These are phyloP conservation scores for Campaea margaritaria DNA, from an alignment of 2,888 invertebrate species.

Conservation along the genomic window DNA sequence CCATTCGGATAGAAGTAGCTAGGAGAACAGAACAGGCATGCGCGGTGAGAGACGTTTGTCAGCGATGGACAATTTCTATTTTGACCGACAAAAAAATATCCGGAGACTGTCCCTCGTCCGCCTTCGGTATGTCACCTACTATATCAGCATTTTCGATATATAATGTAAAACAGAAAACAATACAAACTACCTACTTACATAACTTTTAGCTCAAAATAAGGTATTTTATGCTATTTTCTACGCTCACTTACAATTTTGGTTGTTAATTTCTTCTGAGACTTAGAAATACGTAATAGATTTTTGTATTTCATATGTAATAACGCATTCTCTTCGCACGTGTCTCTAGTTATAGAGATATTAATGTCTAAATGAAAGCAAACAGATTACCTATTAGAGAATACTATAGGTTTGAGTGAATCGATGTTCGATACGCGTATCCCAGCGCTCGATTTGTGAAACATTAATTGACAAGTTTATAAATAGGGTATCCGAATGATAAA, in stretches of 20 bases:
- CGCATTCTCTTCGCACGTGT: conserved; percentile 26
- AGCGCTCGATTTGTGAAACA: conserved; percentile 14
- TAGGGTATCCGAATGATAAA: conserved; percentile 9
- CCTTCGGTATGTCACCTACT: too few species aligned
- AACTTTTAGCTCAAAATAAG: conserved; percentile 31
- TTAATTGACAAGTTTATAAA: conserved; percentile 1
- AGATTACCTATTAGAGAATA: conserved; percentile 22
- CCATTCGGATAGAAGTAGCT: too few species aligned
- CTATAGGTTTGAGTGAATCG: conserved; percentile 22
- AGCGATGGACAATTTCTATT: too few species aligned
- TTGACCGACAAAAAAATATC: too few species aligned
- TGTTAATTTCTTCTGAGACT: conserved; percentile 36
- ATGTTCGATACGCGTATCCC: conserved; percentile 32
- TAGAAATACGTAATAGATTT: conserved; percentile 38
- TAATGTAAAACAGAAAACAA: background rate
- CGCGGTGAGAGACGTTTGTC: too few species aligned
- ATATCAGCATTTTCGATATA: background rate
- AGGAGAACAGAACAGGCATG: too few species aligned
- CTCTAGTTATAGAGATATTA: conserved; percentile 19
- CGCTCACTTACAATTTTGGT: conserved; percentile 36
- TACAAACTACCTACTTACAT: conserved; percentile 14
- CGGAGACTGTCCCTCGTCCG: background rate
- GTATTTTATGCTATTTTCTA: conserved; percentile 23
- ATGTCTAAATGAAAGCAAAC: conserved; percentile 20
- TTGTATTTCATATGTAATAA: conserved; percentile 27